A percentile compares a stretch with the other conserved stretches of the same genome.
Conservation (phyloP, 2,888 invertebrate species). For the Drosophila eohydei region DNA sequence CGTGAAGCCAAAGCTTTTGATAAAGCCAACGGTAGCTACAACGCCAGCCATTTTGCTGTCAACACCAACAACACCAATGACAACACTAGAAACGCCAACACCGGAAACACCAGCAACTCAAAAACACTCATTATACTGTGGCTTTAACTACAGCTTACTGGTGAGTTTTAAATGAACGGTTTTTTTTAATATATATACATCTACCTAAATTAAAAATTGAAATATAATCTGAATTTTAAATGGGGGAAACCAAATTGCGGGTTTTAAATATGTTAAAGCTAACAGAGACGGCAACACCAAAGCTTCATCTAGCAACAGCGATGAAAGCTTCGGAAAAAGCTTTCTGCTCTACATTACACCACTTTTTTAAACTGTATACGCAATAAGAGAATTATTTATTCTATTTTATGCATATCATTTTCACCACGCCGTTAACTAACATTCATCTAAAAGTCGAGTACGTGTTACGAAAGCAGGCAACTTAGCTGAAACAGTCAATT, state of each 20-base stretch:
- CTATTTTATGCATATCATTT: slow-evolving; percentile 1
- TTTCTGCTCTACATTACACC: slow-evolving; percentile 11
- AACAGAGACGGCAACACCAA: not conserved
- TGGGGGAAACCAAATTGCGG: slow-evolving; percentile 20
- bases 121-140: slow-evolving; percentile 32
- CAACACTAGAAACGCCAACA: slow-evolving; percentile 23
- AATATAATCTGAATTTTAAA: not conserved
- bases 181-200: not conserved
- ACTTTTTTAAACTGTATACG: slow-evolving; percentile 19
- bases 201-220: not conserved
- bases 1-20: slow-evolving; percentile 42
- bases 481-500: slow-evolving; percentile 12
- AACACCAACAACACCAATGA: slow-evolving; percentile 26
- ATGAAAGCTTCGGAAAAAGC: slow-evolving; percentile 26
- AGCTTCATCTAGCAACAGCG: slow-evolving; percentile 1
- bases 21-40: slow-evolving; percentile 62
- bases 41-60: slow-evolving; percentile 46
- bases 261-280: slow-evolving; percentile 13
- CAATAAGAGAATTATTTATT: not conserved
- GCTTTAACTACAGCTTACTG: slow-evolving; percentile 75
- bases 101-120: slow-evolving; percentile 19
- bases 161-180: slow-evolving; percentile 64
- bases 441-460: slow-evolving; percentile 1
- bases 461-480: slow-evolving; percentile 3
- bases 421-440: not conserved